Percentiles rank a stretch among this genome's conserved stretches.
phyloP scores from a whole-genome alignment of 2,888 invertebrate species.

The Tenthredo distinguenda region DNA sequence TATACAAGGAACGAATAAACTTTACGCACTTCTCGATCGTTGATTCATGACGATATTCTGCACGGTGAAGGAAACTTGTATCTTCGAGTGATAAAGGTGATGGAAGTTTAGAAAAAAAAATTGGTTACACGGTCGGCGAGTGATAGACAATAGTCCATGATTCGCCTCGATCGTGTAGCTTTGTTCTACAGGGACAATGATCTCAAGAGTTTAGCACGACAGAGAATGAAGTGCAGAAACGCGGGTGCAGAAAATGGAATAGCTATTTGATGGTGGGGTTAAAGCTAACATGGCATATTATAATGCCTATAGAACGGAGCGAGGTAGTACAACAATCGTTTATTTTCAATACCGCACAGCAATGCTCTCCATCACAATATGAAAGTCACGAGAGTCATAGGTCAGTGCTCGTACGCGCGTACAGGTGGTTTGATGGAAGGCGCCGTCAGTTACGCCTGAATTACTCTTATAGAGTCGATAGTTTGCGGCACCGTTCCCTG shows the following conservation, averaged over 20 bases:
- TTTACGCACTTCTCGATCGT: background rate
- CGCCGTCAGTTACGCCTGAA: slow-evolving; percentile 50
- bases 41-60: background rate
- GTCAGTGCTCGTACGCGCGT: slow-evolving; percentile 40
- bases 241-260: background rate
- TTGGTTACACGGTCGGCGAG: background rate
- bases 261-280: slow-evolving; percentile 10
- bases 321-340: slow-evolving; percentile 25
- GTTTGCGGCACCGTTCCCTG: slow-evolving; percentile 19
- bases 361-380: slow-evolving; percentile 45
- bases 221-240: background rate
- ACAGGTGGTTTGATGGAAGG: slow-evolving; percentile 50
- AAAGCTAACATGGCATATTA: slow-evolving; percentile 13
- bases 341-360: slow-evolving; percentile 36
- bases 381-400: slow-evolving; percentile 49
- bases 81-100: background rate
- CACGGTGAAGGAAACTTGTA: background rate
- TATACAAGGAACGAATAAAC: background rate
- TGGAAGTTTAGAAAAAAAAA: background rate
- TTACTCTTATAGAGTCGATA: slow-evolving; percentile 15
- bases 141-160: slow-evolving; percentile 18
- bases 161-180: background rate
- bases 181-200: slow-evolving; percentile 5
- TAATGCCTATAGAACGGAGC: background rate
- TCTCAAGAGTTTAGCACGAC: background rate